phyloP scores from a whole-genome alignment of 2,888 invertebrate genomes.

The Drosophila mimetica region DNA sequence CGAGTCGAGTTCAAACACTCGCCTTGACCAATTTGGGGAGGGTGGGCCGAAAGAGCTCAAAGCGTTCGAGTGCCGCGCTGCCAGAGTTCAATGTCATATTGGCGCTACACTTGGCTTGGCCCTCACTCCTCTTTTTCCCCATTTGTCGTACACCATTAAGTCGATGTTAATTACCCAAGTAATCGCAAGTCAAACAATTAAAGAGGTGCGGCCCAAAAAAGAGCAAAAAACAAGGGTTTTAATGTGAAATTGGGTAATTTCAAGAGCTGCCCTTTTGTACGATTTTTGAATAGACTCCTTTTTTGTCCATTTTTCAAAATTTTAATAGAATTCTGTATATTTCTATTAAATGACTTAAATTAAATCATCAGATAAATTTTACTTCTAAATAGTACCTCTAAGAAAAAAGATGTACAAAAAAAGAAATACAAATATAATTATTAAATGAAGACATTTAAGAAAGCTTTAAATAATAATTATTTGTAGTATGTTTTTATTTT shows the following conservation, averaged over 20 bases:
- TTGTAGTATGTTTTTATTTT: too few relatives aligned
- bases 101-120: slow-evolving; percentile 13
- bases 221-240: slow-evolving; percentile 18
- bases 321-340: too few relatives aligned
- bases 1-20: slow-evolving; percentile 43
- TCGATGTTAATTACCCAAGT: slow-evolving; percentile 36
- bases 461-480: too few relatives aligned
- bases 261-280: slow-evolving; percentile 1
- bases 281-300: too few relatives aligned
- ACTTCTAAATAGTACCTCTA: background rate
- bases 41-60: slow-evolving; percentile 37
- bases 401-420: background rate
- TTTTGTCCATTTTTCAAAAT: too few relatives aligned
- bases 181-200: slow-evolving; percentile 47
- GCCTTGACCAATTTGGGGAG: slow-evolving; percentile 67
- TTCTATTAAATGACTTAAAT: too few relatives aligned
- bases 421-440: too few relatives aligned
- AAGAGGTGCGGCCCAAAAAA: slow-evolving; percentile 38
- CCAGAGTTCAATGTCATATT: slow-evolving; percentile 70
- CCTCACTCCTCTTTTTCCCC: background rate
- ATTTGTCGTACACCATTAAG: slow-evolving; percentile 26
- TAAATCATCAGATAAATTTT: too few relatives aligned
- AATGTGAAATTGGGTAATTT: slow-evolving; percentile 10
- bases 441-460: too few relatives aligned
- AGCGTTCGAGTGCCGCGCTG: slow-evolving; percentile 21